Base-by-base conservation (phyloP, 2,888 invertebrate species). In the Andrena dorsata region DNA sequence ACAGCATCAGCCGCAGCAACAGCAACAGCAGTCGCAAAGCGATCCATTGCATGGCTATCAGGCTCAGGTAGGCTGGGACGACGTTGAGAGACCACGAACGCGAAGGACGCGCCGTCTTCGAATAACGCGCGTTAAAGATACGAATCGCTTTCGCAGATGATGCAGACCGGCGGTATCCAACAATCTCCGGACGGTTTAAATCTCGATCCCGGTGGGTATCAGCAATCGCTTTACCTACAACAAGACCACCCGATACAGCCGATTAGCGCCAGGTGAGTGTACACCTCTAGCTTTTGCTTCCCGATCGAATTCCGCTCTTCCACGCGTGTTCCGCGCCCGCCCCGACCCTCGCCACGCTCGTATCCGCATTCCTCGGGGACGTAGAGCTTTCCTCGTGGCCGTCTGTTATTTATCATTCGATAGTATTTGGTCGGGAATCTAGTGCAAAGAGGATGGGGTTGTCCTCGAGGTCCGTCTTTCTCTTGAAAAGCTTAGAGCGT, bases 211-310 rank as follows among this genome's bases (percentile, higher is more conserved):
- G 96, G 95, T 83, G 96, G 96, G 28, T 97, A 97, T 93, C 97
- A 97, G 92, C 97, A 97, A 92, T 96, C 97, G 64, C 94, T 97
- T 32, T 97, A 97, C 91, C 94, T 97, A 86, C 96, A 96, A 93
- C 94, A 94, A 87, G 94, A 94, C 80, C 94, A 95, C 88, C 91
- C 94, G 58, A 94, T 95, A 94, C 94, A 94, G 85, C 88, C 92
- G 77, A 94, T 94, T 86, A 94, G 92, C 85, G 94, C 94, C 87
- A 94, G 94, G 94, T 88, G 58, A 86, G 79, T 64, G 16, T 23
- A 3, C 20, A 6, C 58, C 28, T n/a, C 23, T 35, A 13, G 41
- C 41, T n/a, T 28, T 8, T 61, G 8, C 20, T 4, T 41, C 41
- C 0, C 41, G 4, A 16, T 41, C 20, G 61, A 63, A 28, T 30